phyloP scores from a whole-genome alignment of 2,888 invertebrate species.

The Troglohyphantes excavatus region DNA sequence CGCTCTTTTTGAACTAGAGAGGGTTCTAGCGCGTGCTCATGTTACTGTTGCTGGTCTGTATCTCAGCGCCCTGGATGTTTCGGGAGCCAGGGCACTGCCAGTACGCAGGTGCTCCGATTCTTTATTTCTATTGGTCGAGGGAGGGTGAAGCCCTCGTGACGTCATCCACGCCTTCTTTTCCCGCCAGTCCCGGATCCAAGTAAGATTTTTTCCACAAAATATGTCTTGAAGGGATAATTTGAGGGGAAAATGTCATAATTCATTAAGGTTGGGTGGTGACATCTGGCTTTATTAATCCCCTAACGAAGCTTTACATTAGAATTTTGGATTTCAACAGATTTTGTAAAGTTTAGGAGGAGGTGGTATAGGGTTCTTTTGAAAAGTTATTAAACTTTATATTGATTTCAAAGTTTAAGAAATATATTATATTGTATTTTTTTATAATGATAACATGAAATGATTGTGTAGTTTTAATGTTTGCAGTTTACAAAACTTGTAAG shows the following conservation, averaged over 20 bases:
- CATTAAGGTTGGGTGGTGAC: conserved; percentile 23
- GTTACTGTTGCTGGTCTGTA: conserved; percentile 67
- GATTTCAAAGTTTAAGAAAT: no score
- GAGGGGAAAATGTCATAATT: conserved; percentile 53
- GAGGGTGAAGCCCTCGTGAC: conserved; percentile 54
- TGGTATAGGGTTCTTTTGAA: background rate
- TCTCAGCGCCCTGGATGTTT: conserved; percentile 65
- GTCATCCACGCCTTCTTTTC: conserved; percentile 58
- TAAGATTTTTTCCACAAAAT: conserved; percentile 54
- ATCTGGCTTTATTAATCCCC: conserved; percentile 35
- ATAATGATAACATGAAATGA: no score
- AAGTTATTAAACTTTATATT: no score
- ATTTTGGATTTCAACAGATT: background rate
- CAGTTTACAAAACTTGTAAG: no score
- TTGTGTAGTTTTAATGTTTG: no score
- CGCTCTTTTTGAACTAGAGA: conserved; percentile 28
- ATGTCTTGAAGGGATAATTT: conserved; percentile 61
- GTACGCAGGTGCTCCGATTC: conserved; percentile 70
- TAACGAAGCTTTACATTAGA: background rate
- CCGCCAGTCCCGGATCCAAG: conserved; percentile 39
- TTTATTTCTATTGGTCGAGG: conserved; percentile 56
- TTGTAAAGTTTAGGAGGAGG: background rate
- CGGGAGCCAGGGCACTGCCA: conserved; percentile 48
- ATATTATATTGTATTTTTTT: no score
- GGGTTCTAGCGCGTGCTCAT: conserved; percentile 43